Conservation (phyloP, 1,140 invertebrate genomes). For the Apolygus lucorum region DNA sequence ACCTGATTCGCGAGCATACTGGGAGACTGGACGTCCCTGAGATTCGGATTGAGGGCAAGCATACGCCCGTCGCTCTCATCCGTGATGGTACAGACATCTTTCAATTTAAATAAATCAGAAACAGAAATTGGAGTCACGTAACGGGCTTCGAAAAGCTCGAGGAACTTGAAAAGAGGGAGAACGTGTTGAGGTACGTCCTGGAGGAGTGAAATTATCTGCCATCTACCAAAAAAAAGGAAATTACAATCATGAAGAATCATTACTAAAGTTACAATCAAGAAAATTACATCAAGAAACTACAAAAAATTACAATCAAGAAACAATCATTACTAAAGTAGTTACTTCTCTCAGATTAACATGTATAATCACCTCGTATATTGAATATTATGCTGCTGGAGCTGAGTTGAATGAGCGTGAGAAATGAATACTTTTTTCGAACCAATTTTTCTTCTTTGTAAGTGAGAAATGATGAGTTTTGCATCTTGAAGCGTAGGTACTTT, state of each 20-base stretch:
- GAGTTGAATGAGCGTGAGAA: constrained; percentile 55
- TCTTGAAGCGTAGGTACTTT: constrained; percentile 56
- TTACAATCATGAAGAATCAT: too few relatives aligned
- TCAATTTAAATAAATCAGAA: constrained; percentile 71
- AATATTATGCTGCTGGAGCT: constrained; percentile 51
- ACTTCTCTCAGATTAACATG: not conserved
- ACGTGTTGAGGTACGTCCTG: constrained; percentile 64
- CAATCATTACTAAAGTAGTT: too few relatives aligned
- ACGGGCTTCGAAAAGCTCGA: constrained; percentile 73
- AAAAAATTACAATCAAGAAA: constrained; percentile 23
- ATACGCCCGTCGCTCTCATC: constrained; percentile 63
- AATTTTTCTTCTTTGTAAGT: constrained; percentile 70
- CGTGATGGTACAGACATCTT: constrained; percentile 63
- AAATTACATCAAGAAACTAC: constrained; percentile 27
- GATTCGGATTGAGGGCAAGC: constrained; percentile 43
- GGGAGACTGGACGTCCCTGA: constrained; percentile 39
- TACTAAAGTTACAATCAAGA: too few relatives aligned
- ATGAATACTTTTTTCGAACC: constrained; percentile 75
- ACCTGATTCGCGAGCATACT: too few relatives aligned
- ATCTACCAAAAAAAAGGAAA: constrained; percentile 39
- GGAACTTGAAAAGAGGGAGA: constrained; percentile 75
- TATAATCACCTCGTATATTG: constrained; percentile 52
- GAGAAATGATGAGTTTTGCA: constrained; percentile 73
- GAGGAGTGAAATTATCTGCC: constrained; percentile 47
- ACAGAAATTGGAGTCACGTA: constrained; percentile 69